Evolutionary conservation across 2,113 vertebrate genomes (phyloP).

Genomic region (Potamarius usumacintae): DNA sequence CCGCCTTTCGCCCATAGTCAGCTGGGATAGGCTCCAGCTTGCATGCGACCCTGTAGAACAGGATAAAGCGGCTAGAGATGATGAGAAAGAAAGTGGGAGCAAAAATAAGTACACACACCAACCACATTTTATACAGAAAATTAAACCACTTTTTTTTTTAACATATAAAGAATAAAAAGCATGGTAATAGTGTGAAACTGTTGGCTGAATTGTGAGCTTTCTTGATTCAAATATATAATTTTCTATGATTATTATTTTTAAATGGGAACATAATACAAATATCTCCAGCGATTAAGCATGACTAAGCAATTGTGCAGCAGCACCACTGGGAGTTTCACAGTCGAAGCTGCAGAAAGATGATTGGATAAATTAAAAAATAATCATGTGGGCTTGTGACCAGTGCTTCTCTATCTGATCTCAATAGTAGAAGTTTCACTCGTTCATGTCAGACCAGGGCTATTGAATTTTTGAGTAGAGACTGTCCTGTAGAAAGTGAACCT

Average conservation of each 20-base stretch:
- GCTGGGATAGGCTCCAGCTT: no score
- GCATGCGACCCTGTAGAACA: no score
- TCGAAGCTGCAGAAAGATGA: conserved; percentile 24
- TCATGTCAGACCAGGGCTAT: conserved; percentile 32
- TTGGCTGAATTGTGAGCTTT: not conserved
- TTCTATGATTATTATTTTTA: no score
- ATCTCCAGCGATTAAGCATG: not conserved
- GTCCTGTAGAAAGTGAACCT: conserved; percentile 49
- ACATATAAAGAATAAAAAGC: no score
- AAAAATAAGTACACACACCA: no score
- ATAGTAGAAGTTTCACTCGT: conserved; percentile 29
- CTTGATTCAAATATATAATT: no score
- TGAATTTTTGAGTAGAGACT: conserved; percentile 52
- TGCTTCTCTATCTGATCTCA: conserved; percentile 18
- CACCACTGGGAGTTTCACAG: not conserved
- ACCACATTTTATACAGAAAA: not conserved
- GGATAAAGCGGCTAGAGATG: no score
- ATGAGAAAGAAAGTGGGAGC: no score
- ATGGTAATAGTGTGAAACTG: no score
- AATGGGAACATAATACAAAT: no score
- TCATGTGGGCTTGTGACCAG: not conserved
- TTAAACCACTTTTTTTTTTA: no score
- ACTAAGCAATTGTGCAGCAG: not conserved
- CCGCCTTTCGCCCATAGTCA: no score
- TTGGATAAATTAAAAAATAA: not conserved